phyloP scores from a whole-genome alignment of 2,113 vertebrate species.

The Albula goreensis region DNA sequence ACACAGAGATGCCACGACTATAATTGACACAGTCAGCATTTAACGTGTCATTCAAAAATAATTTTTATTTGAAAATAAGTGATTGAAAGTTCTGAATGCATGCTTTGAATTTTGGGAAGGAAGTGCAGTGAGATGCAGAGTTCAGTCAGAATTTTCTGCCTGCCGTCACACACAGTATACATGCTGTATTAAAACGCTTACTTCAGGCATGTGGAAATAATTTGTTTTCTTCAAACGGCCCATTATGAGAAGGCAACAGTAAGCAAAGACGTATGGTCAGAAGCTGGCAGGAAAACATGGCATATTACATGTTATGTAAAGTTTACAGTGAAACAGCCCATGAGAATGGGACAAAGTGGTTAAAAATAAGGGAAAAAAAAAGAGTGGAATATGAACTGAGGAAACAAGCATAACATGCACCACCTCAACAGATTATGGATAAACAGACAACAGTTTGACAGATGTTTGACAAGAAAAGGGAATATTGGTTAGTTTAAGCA shows the following conservation, averaged over 20 bases:
- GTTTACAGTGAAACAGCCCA: neutral
- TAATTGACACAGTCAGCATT: neutral
- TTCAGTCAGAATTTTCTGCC: neutral
- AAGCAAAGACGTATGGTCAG: neutral
- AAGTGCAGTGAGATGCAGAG: neutral
- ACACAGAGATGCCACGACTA: too few species aligned
- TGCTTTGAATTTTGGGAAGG: neutral
- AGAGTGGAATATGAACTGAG: neutral
- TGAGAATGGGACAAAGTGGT: neutral
- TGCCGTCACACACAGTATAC: neutral
- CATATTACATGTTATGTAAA: neutral
- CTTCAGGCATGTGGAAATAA: conserved; percentile 14
- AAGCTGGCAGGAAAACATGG: neutral
- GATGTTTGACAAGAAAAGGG: neutral
- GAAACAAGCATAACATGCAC: neutral
- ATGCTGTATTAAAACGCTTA: neutral
- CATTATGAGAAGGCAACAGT: neutral
- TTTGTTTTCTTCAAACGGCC: neutral
- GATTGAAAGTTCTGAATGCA: neutral
- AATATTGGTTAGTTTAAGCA: too few species aligned
- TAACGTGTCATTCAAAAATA: neutral
- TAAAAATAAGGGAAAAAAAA: neutral
- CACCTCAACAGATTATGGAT: too few species aligned
- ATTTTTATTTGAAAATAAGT: too few species aligned
- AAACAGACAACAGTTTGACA: neutral